phyloP scores from a whole-genome alignment of 2,797 vertebrate species.

The Pitangus sulphuratus region DNA sequence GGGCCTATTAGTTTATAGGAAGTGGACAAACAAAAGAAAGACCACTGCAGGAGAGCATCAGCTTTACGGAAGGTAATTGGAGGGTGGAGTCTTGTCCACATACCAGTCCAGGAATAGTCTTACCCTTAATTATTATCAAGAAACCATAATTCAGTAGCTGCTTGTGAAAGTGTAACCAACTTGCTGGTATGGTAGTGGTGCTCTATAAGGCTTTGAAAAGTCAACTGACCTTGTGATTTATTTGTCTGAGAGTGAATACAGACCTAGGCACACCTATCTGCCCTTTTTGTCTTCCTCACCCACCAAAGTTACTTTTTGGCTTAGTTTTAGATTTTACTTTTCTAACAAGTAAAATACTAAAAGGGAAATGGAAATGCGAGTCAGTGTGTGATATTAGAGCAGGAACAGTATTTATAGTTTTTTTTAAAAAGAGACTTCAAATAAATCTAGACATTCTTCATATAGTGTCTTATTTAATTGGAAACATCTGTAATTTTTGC shows the following conservation, averaged over 20 bases:
- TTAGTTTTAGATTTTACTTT: not conserved
- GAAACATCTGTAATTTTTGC: constrained; percentile 60
- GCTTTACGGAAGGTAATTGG: not conserved
- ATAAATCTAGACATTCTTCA: not conserved
- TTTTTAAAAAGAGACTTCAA: not conserved
- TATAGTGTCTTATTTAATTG: constrained; percentile 53
- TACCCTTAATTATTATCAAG: not conserved
- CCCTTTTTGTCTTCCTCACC: not conserved
- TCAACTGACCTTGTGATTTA: not conserved
- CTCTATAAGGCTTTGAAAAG: not conserved
- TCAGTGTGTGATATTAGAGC: not conserved
- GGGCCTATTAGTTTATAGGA: not conserved
- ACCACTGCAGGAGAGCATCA: not conserved
- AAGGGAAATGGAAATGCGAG: not conserved
- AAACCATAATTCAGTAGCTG: not conserved
- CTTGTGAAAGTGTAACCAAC: not conserved
- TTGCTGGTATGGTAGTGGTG: not conserved
- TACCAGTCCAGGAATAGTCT: not conserved
- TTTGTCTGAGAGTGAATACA: not conserved
- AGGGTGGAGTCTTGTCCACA: not conserved
- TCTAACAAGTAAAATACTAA: not conserved
- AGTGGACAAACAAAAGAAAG: not conserved
- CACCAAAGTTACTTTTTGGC: not conserved
- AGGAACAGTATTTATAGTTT: not conserved
- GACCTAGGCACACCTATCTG: not conserved